phyloP scores from a whole-genome alignment of 1,140 invertebrate genomes.

The Octopus sinensis region DNA sequence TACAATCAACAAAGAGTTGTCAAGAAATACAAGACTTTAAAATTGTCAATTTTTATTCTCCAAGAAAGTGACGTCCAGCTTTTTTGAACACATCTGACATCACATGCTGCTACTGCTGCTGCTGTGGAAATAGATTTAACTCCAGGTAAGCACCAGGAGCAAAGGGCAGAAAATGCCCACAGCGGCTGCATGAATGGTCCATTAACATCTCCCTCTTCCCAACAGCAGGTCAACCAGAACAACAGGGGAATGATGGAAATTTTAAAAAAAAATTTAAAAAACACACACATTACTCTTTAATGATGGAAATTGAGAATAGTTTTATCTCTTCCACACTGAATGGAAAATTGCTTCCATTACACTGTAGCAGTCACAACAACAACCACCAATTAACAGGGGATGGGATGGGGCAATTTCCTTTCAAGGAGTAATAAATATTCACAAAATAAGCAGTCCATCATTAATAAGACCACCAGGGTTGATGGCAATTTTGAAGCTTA shows the following conservation, averaged over 20 bases:
- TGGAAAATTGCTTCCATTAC: not conserved
- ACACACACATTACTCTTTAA: conserved; percentile 9
- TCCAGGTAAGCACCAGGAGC: too few relatives aligned
- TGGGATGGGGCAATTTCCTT: conserved; percentile 4
- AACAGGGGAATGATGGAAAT: conserved; percentile 1
- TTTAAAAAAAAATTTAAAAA: not conserved
- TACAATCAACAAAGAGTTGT: not conserved
- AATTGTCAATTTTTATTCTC: too few relatives aligned
- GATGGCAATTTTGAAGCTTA: not conserved
- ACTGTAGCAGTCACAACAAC: not conserved
- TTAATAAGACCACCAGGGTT: not conserved
- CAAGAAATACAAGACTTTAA: too few relatives aligned
- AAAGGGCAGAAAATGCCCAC: too few relatives aligned
- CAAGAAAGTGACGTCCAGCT: too few relatives aligned
- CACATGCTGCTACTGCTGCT: not conserved
- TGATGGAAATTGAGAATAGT: conserved; percentile 10
- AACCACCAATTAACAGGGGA: not conserved
- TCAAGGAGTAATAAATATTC: conserved; percentile 16
- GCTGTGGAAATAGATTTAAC: not conserved
- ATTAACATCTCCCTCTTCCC: not conserved
- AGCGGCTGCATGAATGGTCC: not conserved
- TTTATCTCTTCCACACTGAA: not conserved
- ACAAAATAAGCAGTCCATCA: conserved; percentile 14
- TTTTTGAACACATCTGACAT: not conserved
- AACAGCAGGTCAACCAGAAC: not conserved